These are phyloP conservation scores for Paradisaea rubra DNA, from an alignment of 2,113 vertebrate genomes.

Conservation along the genomic window DNA sequence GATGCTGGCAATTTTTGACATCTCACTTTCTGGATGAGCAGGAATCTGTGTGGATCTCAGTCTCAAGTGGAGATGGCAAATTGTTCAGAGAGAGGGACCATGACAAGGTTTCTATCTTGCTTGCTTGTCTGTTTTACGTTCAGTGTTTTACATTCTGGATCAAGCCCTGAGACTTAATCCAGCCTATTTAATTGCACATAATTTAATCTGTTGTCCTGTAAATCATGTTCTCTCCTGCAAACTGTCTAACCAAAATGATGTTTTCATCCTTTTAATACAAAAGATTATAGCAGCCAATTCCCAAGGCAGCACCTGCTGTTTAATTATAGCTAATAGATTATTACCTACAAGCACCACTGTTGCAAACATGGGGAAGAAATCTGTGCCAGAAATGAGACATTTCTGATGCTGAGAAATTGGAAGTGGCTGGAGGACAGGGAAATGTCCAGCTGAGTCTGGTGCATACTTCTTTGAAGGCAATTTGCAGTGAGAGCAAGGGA, in stretches of 20 bases:
- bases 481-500: neutral
- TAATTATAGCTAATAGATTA: neutral
- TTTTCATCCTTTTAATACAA: neutral
- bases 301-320: neutral
- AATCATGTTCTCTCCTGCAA: neutral
- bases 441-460: neutral
- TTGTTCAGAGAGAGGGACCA: neutral
- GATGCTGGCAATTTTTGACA: neutral
- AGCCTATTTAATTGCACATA: neutral
- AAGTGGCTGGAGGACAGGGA: neutral
- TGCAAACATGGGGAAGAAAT: neutral
- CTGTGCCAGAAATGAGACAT: neutral
- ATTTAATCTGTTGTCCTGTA: neutral
- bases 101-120: neutral
- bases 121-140: neutral
- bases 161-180: neutral
- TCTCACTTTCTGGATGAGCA: neutral
- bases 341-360: neutral
- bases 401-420: neutral
- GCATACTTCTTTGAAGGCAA: neutral
- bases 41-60: neutral
- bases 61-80: neutral
- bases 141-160: neutral
- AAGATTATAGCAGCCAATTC: neutral
- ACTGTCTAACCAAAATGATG: neutral